These are phyloP conservation scores for Coryphaenoides rupestris DNA, from an alignment of 2,113 vertebrate species.

Conservation along the genomic window DNA sequence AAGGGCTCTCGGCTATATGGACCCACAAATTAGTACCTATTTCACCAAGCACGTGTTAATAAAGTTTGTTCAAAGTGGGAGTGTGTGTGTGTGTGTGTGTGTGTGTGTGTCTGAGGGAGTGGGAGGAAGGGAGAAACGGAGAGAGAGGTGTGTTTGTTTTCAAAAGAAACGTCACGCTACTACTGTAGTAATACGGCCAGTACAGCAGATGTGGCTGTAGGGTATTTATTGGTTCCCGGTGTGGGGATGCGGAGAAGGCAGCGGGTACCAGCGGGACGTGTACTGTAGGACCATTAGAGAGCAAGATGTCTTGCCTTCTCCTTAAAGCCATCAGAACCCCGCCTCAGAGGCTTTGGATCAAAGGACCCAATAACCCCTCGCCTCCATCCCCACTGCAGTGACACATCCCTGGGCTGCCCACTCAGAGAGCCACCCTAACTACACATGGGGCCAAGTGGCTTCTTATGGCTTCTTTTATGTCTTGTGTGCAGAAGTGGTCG, in stretches of 20 bases:
- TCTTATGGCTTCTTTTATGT: too few species aligned
- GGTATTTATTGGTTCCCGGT: conserved; percentile 64
- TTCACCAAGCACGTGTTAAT: conserved; percentile 16
- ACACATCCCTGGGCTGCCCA: conserved; percentile 39
- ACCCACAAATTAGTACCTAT: conserved; percentile 26
- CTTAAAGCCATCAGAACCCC: too few species aligned
- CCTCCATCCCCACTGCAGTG: conserved; percentile 39
- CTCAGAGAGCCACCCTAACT: conserved; percentile 39
- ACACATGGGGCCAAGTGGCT: conserved; percentile 13
- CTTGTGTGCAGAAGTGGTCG: too few species aligned
- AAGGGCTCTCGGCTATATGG: conserved; percentile 1
- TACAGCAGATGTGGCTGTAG: conserved; percentile 33
- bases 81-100: not conserved
- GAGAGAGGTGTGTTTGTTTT: conserved; percentile 7
- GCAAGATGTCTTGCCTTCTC: too few species aligned
- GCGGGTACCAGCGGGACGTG: conserved; percentile 28
- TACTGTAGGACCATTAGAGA: not conserved
- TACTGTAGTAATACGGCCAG: conserved; percentile 41
- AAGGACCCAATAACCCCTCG: conserved; percentile 53
- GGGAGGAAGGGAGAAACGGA: not conserved
- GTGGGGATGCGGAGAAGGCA: conserved; percentile 47
- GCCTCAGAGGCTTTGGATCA: conserved; percentile 64
- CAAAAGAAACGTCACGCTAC: conserved; percentile 22
- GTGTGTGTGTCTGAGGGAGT: conserved; percentile 5
- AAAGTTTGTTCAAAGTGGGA: conserved; percentile 8